Percentiles rank a stretch among this genome's conserved stretches.
Conservation (phyloP, 2,113 vertebrate genomes). For the Galbula dea region DNA sequence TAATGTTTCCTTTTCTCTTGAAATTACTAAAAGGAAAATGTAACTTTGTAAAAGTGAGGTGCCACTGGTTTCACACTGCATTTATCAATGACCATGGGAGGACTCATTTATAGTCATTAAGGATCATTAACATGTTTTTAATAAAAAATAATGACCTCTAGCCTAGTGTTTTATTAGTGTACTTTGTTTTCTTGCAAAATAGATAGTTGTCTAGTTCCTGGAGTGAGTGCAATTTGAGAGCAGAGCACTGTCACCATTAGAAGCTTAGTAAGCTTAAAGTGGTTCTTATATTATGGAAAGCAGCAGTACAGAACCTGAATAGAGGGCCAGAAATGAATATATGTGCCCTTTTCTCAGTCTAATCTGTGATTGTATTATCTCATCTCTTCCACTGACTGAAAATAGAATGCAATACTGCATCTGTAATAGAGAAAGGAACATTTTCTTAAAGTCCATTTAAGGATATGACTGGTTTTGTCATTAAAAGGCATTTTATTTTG, state of each 20-base stretch:
- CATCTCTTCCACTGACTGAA: neutral
- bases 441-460: neutral
- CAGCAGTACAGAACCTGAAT: neutral
- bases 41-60: neutral
- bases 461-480: neutral
- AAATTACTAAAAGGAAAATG: conserved; percentile 23
- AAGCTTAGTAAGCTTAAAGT: neutral
- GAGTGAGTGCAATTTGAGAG: neutral
- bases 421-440: neutral
- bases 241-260: neutral
- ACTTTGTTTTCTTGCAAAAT: neutral
- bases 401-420: neutral
- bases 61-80: neutral
- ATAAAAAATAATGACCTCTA: neutral
- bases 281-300: neutral
- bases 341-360: neutral
- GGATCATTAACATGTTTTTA: neutral
- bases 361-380: neutral
- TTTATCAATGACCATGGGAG: neutral
- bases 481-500: neutral
- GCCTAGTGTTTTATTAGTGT: neutral
- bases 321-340: neutral
- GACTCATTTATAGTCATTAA: neutral
- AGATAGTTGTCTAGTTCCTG: neutral
- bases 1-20: conserved; percentile 18